These are phyloP conservation scores for Corbicula japonica DNA, from an alignment of 2,888 invertebrate genomes.

Conservation along the genomic window DNA sequence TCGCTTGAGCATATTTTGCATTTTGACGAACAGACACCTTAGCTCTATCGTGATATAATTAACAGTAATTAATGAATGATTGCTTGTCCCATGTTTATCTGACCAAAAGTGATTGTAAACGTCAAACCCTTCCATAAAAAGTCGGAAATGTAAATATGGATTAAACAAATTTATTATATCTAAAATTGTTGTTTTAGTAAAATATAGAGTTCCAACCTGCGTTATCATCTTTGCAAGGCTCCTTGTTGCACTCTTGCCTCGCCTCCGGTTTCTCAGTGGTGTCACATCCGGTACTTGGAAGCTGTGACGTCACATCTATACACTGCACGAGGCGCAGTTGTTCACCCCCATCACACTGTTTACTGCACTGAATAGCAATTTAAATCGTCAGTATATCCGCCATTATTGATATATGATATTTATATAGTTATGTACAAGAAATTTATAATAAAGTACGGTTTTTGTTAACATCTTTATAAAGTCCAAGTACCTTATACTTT, in stretches of 20 bases:
- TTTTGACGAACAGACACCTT: no score
- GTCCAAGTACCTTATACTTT: no score
- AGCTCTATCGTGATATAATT: no score
- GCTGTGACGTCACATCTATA: conserved; percentile 83
- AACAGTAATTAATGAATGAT: background rate
- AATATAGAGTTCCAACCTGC: conserved; percentile 57
- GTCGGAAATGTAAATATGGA: background rate
- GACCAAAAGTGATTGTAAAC: background rate
- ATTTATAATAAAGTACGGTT: background rate
- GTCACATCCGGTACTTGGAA: conserved; percentile 82
- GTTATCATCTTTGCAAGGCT: conserved; percentile 81
- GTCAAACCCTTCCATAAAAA: background rate
- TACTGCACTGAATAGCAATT: conserved; percentile 83
- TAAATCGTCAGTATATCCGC: background rate
- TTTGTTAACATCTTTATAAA: no score
- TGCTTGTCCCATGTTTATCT: background rate
- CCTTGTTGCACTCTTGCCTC: conserved; percentile 82
- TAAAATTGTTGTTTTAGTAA: no score
- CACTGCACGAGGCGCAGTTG: conserved; percentile 87
- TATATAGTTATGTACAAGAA: background rate
- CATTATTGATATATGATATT: background rate
- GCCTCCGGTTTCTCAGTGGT: conserved; percentile 79
- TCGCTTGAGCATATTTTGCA: no score
- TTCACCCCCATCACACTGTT: conserved; percentile 86
- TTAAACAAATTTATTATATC: background rate